Evolutionary conservation across 1,140 invertebrate genomes (phyloP).

Genomic region (Bursaphelenchus mucronatus): DNA sequence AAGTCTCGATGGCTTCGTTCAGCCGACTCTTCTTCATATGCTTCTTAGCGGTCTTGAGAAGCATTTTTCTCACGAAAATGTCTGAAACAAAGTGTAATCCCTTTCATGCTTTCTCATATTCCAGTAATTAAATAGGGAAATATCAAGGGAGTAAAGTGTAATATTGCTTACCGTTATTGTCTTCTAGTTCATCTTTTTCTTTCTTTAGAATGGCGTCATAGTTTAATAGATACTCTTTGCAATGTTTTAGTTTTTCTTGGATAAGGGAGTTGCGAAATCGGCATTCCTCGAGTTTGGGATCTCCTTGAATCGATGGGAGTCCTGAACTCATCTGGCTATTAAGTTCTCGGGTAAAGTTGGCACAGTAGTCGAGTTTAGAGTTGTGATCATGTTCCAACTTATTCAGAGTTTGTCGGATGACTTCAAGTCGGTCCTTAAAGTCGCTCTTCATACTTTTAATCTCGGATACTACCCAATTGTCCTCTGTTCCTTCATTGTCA

Average conservation of each 20-base stretch:
- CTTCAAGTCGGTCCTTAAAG: background rate
- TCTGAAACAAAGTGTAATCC: slow-evolving; percentile 17
- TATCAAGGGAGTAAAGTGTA: too few species aligned
- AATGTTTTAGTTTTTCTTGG: slow-evolving; percentile 14
- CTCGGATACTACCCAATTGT: slow-evolving; percentile 2
- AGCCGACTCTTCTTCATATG: slow-evolving; percentile 35
- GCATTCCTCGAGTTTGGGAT: slow-evolving; percentile 17
- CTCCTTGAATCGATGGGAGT: slow-evolving; percentile 2
- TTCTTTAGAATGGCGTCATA: background rate
- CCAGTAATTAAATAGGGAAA: too few species aligned
- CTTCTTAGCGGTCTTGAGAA: slow-evolving; percentile 35
- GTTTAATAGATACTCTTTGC: background rate
- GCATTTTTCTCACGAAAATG: slow-evolving; percentile 34
- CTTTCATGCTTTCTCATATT: too few species aligned
- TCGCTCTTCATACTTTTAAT: slow-evolving; percentile 17
- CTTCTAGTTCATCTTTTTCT: slow-evolving; percentile 5
- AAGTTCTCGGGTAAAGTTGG: slow-evolving; percentile 14
- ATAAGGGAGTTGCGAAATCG: slow-evolving; percentile 22
- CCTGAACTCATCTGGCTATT: slow-evolving; percentile 16
- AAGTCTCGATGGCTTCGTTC: slow-evolving; percentile 38
- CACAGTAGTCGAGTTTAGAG: background rate
- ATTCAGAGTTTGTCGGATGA: slow-evolving; percentile 11
- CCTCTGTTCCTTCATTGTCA: background rate
- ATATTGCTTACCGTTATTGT: too few species aligned
- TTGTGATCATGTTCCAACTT: slow-evolving; percentile 15